Conservation (phyloP, 2,113 vertebrate species). For the Glaucomys volans region DNA sequence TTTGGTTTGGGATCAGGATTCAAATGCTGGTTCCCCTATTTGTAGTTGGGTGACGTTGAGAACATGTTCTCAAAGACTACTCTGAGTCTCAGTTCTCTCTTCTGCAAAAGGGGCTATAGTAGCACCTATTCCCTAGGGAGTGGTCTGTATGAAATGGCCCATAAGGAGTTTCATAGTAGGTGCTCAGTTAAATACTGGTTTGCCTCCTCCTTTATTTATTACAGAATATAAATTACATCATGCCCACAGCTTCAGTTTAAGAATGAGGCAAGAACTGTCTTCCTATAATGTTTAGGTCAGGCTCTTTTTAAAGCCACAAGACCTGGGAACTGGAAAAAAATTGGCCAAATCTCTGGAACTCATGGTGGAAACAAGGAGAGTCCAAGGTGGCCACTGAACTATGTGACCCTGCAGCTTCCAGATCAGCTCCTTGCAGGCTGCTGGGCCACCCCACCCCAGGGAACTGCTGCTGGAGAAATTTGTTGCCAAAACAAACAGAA, state of each 20-base stretch:
- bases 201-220: not conserved
- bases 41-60: not conserved
- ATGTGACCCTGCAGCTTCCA: conserved; percentile 22
- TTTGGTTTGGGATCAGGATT: conserved; percentile 37
- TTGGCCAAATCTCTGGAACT: not conserved
- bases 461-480: conserved; percentile 41
- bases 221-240: not conserved
- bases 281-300: not conserved
- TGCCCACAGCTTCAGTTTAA: not conserved
- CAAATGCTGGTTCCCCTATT: not conserved
- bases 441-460: conserved; percentile 58
- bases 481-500: conserved; percentile 72
- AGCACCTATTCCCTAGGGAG: not conserved
- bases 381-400: not conserved
- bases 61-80: not conserved
- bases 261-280: not conserved
- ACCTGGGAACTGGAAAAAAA: not conserved
- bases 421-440: not conserved
- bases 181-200: not conserved
- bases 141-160: not conserved
- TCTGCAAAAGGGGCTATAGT: not conserved
- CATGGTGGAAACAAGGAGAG: not conserved
- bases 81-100: not conserved
- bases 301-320: not conserved
- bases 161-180: not conserved